Evolutionary conservation across 2,113 vertebrate species (phyloP).

Genomic region (Kryptolebias marmoratus): DNA sequence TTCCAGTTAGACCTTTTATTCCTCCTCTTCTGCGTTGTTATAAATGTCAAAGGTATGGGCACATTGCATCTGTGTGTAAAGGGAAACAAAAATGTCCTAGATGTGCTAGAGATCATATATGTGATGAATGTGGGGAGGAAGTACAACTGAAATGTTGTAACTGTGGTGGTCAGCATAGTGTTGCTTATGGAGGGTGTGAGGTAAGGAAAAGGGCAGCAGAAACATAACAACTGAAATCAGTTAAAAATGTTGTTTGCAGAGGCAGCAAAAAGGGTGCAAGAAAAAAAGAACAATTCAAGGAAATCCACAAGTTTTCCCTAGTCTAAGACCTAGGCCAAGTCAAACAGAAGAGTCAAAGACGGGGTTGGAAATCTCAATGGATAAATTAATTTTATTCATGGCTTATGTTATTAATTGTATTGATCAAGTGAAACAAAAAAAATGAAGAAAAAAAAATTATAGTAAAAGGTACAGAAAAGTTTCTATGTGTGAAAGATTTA

Average conservation of each 20-base stretch:
- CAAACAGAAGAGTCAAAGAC: background rate
- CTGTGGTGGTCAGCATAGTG: background rate
- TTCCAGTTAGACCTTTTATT: background rate
- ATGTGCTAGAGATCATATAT: background rate
- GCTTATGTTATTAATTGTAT: background rate
- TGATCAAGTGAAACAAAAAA: background rate
- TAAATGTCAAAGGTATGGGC: background rate
- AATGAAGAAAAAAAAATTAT: background rate
- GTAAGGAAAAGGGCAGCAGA: background rate
- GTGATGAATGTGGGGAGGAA: background rate
- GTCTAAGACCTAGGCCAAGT: background rate
- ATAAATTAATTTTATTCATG: background rate
- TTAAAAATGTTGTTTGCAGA: background rate
- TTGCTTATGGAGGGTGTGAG: background rate
- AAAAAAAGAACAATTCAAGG: background rate
- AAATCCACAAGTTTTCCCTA: background rate
- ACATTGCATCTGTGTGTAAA: background rate
- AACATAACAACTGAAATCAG: background rate
- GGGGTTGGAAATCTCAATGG: background rate
- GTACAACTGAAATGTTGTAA: background rate
- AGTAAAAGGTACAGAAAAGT: background rate
- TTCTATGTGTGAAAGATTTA: background rate
- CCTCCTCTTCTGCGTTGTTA: background rate
- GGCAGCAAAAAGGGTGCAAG: background rate
- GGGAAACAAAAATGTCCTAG: background rate